phyloP scores from a whole-genome alignment of 2,888 invertebrate species.

The Noctua comes region DNA sequence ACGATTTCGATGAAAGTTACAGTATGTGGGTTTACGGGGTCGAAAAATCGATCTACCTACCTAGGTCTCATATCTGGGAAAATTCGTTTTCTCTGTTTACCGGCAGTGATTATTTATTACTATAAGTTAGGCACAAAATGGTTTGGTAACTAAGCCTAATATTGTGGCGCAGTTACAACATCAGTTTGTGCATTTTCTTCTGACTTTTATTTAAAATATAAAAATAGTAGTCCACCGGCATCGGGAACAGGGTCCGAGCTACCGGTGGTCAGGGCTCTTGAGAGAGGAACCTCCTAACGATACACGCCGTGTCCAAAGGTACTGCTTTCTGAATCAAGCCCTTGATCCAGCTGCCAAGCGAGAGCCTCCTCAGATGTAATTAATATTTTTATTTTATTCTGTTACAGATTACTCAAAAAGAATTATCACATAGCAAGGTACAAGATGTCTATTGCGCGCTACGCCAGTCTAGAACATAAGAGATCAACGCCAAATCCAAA shows the following conservation, averaged over 20 bases:
- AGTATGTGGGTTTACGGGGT: neutral
- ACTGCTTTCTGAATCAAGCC: no score
- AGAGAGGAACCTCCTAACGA: no score
- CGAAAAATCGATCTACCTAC: neutral
- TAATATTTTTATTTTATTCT: conserved; percentile 5
- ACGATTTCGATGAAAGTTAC: neutral
- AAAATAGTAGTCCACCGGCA: no score
- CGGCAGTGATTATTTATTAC: no score
- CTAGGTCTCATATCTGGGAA: neutral
- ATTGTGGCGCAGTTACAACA: neutral
- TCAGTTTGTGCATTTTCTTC: neutral
- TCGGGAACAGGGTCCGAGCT: no score
- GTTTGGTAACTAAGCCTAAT: neutral
- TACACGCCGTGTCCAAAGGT: no score
- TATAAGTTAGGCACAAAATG: neutral
- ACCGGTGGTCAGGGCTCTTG: no score
- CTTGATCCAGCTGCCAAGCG: no score
- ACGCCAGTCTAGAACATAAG: conserved; percentile 98
- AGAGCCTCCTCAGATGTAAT: no score
- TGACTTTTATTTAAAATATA: neutral
- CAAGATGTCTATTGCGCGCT: conserved; percentile 97
- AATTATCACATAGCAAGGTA: conserved; percentile 98
- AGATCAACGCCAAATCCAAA: conserved; percentile 97
- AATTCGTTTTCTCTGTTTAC: neutral
- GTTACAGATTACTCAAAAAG: conserved; percentile 91